A percentile compares a stretch with the other conserved stretches of the same genome.
These are phyloP conservation scores for Burhinus bistriatus DNA, from an alignment of 2,113 vertebrate species.

Conservation along the genomic window DNA sequence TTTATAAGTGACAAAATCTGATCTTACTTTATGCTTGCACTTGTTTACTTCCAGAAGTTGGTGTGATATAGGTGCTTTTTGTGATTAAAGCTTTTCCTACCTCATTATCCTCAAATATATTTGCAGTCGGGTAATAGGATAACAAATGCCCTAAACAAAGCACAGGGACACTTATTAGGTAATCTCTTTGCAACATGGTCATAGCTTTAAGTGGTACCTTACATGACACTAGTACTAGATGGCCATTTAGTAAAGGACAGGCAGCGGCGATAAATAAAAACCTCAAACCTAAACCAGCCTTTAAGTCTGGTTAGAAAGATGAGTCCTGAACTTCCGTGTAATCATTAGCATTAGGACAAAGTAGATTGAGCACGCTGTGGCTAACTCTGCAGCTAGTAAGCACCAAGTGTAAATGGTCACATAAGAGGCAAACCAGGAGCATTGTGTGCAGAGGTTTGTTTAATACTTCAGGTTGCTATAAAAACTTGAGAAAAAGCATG, in stretches of 20 bases:
- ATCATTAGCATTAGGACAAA: not conserved
- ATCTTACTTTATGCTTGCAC: accelerated
- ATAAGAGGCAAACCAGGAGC: not conserved
- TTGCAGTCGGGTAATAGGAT: not conserved
- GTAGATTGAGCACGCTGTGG: not conserved
- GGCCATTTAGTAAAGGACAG: not conserved
- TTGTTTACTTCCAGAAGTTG: not conserved
- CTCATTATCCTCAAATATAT: not conserved
- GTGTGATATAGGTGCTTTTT: not conserved
- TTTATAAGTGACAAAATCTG: not conserved
- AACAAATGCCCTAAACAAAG: not conserved
- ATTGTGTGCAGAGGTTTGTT: not conserved
- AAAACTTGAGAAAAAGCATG: not conserved
- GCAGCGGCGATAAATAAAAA: not conserved
- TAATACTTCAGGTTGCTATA: not conserved
- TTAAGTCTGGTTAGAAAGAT: not conserved
- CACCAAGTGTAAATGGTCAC: not conserved
- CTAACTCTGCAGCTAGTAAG: not conserved
- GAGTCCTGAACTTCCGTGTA: not conserved
- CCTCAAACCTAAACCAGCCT: not conserved
- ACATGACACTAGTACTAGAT: not conserved
- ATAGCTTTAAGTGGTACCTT: not conserved
- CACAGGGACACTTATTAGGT: not conserved
- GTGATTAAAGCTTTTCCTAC: not conserved
- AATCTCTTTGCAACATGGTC: not conserved